Evolutionary conservation across 2,888 invertebrate species (phyloP).

Genomic region (Eupithecia inturbata): DNA sequence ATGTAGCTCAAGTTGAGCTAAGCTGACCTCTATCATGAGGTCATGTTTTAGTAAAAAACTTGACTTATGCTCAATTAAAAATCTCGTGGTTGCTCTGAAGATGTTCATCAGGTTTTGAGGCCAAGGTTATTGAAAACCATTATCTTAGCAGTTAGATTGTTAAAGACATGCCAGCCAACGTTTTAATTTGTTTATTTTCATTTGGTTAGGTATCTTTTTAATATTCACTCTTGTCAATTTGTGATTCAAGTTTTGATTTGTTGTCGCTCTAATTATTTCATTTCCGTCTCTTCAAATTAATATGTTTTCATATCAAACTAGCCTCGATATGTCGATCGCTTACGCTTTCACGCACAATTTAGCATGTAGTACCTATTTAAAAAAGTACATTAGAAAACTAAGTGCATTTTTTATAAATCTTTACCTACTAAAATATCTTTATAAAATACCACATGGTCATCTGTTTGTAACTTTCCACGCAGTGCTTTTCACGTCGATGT

Average conservation of each 20-base stretch:
- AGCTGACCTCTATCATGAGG: conserved; percentile 24
- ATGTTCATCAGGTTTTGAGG: conserved; percentile 48
- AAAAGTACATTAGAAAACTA: background rate
- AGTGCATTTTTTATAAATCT: background rate
- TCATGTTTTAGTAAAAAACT: conserved; percentile 25
- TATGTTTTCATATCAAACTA: conserved; percentile 53
- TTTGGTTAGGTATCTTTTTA: background rate
- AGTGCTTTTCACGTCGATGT: background rate
- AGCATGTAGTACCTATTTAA: background rate
- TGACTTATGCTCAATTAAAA: conserved; percentile 12
- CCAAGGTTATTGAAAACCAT: conserved; percentile 52
- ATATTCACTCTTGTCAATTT: conserved; percentile 8
- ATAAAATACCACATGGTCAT: too few relatives aligned
- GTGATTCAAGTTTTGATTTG: conserved; percentile 11
- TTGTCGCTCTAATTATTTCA: conserved; percentile 47
- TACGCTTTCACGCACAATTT: conserved; percentile 53
- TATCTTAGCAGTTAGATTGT: conserved; percentile 33
- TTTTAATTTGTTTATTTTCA: conserved; percentile 11
- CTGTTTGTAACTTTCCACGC: too few relatives aligned
- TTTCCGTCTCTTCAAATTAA: conserved; percentile 42
- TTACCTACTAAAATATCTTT: background rate
- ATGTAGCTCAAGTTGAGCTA: conserved; percentile 30
- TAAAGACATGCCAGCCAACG: background rate
- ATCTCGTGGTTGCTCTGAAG: conserved; percentile 44
- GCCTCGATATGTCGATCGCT: conserved; percentile 51